Evolutionary conservation across 2,113 vertebrate genomes (phyloP).

Genomic region (Geothlypis trichas): DNA sequence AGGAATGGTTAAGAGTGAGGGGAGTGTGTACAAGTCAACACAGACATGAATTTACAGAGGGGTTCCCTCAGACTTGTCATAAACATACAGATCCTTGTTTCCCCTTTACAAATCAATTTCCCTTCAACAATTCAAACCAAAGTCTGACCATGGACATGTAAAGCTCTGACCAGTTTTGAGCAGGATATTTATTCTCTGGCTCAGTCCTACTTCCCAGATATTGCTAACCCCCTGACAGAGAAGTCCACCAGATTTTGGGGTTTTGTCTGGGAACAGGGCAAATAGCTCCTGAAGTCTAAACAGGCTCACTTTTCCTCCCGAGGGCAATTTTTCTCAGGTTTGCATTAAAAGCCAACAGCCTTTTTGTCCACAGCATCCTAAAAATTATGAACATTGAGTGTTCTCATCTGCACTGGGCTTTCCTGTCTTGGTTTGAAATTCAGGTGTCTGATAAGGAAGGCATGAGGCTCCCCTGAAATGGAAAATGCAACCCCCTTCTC

Average conservation of each 20-base stretch:
- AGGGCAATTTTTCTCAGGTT: not conserved
- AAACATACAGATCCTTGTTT: not conserved
- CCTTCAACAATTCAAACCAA: not conserved
- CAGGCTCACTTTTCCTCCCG: not conserved
- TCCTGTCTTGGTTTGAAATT: not conserved
- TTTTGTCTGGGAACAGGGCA: not conserved
- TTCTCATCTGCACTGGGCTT: not conserved
- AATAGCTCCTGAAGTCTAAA: not conserved
- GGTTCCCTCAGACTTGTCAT: not conserved
- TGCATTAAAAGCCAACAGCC: not conserved
- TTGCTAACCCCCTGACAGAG: not conserved
- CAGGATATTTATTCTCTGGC: not conserved
- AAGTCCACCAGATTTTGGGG: not conserved
- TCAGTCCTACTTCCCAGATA: not conserved
- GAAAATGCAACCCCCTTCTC: too few species aligned
- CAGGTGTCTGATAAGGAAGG: too few species aligned
- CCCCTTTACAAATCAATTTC: not conserved
- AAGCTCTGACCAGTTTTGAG: not conserved
- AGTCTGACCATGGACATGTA: not conserved
- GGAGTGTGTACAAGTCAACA: not conserved
- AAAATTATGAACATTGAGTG: fast-evolving
- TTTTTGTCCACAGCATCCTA: not conserved
- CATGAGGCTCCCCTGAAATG: too few species aligned
- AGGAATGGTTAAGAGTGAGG: not conserved
- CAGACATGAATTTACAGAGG: not conserved